Conservation (phyloP, 2,888 invertebrate genomes). For the Molorchus minor region DNA sequence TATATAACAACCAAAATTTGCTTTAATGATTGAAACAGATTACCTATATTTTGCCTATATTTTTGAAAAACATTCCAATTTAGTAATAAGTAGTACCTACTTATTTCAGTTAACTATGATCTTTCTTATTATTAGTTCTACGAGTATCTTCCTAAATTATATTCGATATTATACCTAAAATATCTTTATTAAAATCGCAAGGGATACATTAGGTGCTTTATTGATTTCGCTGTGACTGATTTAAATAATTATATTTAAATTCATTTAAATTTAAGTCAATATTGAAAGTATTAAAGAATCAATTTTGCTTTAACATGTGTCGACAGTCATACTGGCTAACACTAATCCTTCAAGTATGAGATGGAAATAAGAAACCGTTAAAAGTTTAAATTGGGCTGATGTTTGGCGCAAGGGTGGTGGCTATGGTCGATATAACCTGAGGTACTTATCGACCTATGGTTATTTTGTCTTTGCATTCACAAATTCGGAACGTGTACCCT, state of each 20-base stretch:
- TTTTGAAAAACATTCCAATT: no score
- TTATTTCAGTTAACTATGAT: no score
- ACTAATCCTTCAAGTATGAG: constrained; percentile 7
- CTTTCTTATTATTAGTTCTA: no score
- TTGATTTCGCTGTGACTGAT: constrained; percentile 16
- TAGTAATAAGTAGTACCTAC: no score
- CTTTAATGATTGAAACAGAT: no score
- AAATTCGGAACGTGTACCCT: no score
- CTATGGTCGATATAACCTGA: constrained; percentile 8
- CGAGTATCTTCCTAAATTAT: no score
- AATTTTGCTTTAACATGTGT: constrained; percentile 28
- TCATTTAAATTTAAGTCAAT: constrained; percentile 46
- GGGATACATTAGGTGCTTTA: not conserved
- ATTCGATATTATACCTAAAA: constrained; percentile 14
- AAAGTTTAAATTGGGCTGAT: not conserved
- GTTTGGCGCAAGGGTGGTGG: not conserved
- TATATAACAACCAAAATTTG: no score
- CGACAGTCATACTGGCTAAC: constrained; percentile 7
- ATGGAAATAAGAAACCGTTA: not conserved
- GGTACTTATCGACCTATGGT: no score
- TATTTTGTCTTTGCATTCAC: no score
- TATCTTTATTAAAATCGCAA: constrained; percentile 3
- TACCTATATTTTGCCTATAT: no score
- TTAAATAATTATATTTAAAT: constrained; percentile 44
- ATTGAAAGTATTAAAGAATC: constrained; percentile 33